Base-by-base conservation (phyloP, 2,888 invertebrate genomes). In the Incurvaria masculella region DNA sequence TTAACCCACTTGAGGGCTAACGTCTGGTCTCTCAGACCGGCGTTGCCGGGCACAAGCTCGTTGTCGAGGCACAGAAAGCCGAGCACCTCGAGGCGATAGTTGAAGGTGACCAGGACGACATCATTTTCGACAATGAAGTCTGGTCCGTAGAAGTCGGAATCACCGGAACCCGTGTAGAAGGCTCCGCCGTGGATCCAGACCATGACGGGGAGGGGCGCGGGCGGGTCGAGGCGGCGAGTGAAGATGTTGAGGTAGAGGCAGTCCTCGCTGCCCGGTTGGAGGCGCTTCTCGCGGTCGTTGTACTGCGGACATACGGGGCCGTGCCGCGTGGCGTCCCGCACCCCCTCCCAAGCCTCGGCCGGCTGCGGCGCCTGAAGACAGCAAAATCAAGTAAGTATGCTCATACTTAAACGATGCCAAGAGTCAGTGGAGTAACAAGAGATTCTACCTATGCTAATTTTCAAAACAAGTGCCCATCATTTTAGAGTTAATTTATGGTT, bases 211-310 rank as follows among this genome's bases (percentile, higher is more conserved):
- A 64, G 56, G 1, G 51, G 57, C 40, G 50, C 46, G 2, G 57
- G 6, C 2, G 66, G 64, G 2, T 53, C 53, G 5, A 68, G 50
- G 19, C 55, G 57, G 53, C 62, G 67, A 6, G 84, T 79, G 62
- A 84, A 88, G 0, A 89, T 82, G 61, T 89, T 89, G 17, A 89
- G 67, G 58, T 83, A 86, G 4, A 89, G 79, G 53, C 89, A 89
- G 61, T 85, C 84, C 58, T 84, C 84, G 55, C 73, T 79, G 47
- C 84, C 84, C 39, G 69, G 62, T 27, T 81, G 76, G 11, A 69
- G 69, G 16, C 80, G 69, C 49, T 81, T 76, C 54, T 72, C 56
- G 3, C 75, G 67, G 55, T 75, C 74, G 57, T 78, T 74, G 62
- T 65, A 75, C 56, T 79, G 78, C 2, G 78, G 78, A 51, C 78